phyloP scores from a whole-genome alignment of 1,140 invertebrate species.

The Sinonovacula constricta region DNA sequence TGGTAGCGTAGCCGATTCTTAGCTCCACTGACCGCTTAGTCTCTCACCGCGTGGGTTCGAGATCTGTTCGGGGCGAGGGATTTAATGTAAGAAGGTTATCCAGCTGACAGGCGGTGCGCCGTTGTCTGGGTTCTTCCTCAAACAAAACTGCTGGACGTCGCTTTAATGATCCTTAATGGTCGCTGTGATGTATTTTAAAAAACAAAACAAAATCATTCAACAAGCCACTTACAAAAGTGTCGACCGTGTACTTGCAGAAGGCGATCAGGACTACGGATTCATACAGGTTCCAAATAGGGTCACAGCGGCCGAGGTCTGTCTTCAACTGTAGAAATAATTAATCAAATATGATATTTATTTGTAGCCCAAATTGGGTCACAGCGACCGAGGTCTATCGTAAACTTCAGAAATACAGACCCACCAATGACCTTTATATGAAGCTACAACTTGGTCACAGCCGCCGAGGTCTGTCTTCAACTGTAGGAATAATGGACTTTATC shows the following conservation, averaged over 20 bases:
- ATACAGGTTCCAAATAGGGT: conserved; percentile 62
- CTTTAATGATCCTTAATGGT: too few species aligned
- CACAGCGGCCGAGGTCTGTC: conserved; percentile 56
- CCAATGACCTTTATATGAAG: not conserved
- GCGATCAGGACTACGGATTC: conserved; percentile 52
- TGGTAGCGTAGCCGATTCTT: too few species aligned
- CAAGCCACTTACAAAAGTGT: conserved; percentile 56
- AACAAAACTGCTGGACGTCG: too few species aligned
- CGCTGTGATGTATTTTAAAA: too few species aligned
- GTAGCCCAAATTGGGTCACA: not conserved
- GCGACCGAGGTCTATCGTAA: too few species aligned
- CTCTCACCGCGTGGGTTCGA: too few species aligned
- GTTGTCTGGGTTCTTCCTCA: not conserved
- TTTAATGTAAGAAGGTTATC: too few species aligned
- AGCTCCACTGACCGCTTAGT: too few species aligned
- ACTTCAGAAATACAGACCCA: not conserved
- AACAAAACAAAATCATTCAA: not conserved
- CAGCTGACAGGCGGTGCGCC: too few species aligned
- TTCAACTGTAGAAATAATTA: conserved; percentile 48
- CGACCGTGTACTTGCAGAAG: conserved; percentile 59
- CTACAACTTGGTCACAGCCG: not conserved
- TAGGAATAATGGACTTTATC: not conserved
- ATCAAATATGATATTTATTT: not conserved
- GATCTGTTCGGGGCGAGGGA: too few species aligned
- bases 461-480: not conserved